Base-by-base conservation (phyloP, 2,888 invertebrate genomes). In the Nipponacmea schrenckii region DNA sequence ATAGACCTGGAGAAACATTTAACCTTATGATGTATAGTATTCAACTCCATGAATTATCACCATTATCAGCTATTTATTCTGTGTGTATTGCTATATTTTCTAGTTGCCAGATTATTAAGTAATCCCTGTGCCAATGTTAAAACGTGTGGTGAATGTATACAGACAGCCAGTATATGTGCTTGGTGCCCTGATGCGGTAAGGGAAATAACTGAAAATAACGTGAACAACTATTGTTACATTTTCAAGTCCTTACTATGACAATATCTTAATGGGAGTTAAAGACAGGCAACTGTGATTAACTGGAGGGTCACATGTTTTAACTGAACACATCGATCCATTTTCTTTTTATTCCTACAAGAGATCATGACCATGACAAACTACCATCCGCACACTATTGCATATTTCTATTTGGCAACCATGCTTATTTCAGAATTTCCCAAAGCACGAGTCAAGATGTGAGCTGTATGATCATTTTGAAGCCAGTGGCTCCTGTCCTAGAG, bases 111-210 rank as follows among this genome's bases (percentile, higher is more conserved):
- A 26, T 46, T 68, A 20, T 65, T 62, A 64, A 78, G 75, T 50
- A 77, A 78, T 62, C 78, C 72, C 1, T 80, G 80, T 26, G 69
- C 62, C 20, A 68, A 64, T 14, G 70, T 95, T 90, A 92, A 92
- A 77, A 94, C 93, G 0, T 97, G 97, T 89, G 94, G 94, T 80
- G 95, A 95, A 84, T 97, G 97, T 88, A 94, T 96, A 80, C 79
- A 78, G 93, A 94, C 86, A 94, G 95, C 71, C 93, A 94, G 74
- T 92, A 69, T 93, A 77, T 97, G 96, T 87, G 94, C 94, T 12
- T 97, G 96, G 96, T 95, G 94, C 87, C 91, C 92, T 78, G 90
- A 92, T 83, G 92, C 92, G 45, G 93, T 92, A 88, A 90, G 72
- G 69, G 17, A 24, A 56, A 20, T 56, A 56, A 56, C 56, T 56